These are phyloP conservation scores for Leptoclinus maculatus DNA, from an alignment of 2,797 vertebrate genomes.

Conservation along the genomic window DNA sequence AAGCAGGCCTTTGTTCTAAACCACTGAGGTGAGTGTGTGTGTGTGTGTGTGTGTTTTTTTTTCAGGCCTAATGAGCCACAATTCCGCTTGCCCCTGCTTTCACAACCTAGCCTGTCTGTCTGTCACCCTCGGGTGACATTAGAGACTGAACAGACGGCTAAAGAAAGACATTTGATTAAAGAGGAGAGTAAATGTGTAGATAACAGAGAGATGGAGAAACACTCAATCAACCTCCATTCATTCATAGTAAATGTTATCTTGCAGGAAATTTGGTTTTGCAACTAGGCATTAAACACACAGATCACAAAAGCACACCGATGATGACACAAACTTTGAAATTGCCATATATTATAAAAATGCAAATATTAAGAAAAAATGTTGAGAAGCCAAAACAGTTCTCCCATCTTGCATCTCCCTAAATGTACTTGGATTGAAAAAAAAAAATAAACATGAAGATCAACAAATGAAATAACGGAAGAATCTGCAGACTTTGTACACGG, in stretches of 20 bases:
- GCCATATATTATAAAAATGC: neutral
- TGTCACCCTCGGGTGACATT: slow-evolving; percentile 14
- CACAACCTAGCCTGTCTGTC: slow-evolving; percentile 19
- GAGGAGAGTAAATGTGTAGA: neutral
- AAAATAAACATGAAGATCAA: neutral
- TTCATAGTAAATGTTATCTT: neutral
- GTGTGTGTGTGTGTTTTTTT: slow-evolving; percentile 19
- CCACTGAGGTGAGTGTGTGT: slow-evolving; percentile 9
- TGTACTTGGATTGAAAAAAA: neutral
- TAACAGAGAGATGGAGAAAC: neutral
- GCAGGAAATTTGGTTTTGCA: neutral
- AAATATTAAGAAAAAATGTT: neutral
- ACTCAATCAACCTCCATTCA: neutral
- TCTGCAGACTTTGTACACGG: neutral
- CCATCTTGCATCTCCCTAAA: neutral
- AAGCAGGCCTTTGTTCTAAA: slow-evolving; percentile 53
- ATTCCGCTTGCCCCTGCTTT: slow-evolving; percentile 11
- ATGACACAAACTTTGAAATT: neutral
- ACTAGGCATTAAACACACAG: neutral
- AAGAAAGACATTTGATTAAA: slow-evolving; percentile 6
- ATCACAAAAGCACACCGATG: neutral
- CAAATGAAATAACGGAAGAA: neutral
- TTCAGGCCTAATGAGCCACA: slow-evolving; percentile 39
- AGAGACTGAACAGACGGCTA: neutral
- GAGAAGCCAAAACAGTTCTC: neutral